Evolutionary conservation across 2,797 vertebrate species (phyloP), one percentile per base, ranked within the genome.

Genomic region (Xiphophorus birchmanni): DNA sequence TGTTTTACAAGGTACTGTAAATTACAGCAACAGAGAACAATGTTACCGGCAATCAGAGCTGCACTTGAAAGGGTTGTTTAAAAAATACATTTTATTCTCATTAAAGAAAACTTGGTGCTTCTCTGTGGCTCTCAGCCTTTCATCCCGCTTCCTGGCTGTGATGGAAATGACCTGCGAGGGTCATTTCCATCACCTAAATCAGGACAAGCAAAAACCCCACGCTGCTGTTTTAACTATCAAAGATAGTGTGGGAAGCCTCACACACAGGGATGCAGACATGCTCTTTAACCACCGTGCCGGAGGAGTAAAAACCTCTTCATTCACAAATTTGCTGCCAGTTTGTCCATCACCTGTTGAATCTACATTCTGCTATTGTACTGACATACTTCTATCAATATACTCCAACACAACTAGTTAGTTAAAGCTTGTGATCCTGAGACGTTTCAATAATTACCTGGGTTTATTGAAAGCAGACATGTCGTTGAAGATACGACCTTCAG

Each of bases 111-210:
- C 77, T 83, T 75, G 74, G 71, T 48, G 65, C 82, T 56, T 56
- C 83, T 87, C 75, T 50, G 80, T 32, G 63, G 77, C 82, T 86
- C 82, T 10, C 77, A 80, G 77, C 75, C 35, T 75, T 63, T 75
- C 74, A 50, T 77, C 76, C 78, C 18, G 72, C 21, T 74, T 15
- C 54, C 81, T 81, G 80, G 76, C 85, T 80, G 48, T 65, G 87
- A 92, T 90, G 77, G 86, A 95, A 94, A 94, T 90, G 94, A 91
- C 78, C 80, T 10, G 37, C 85, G 88, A 89, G 91, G 89, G 90
- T 40, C 40, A 40, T 40, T 40, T 40, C 37, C 37, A 6, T 40
- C 5, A 7, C 40, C 6, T 0, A 93, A 91, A 93, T 93, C 84
- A 94, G 87, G 69, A 82, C 80, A 81, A 82, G 89, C 44, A 88